Evolutionary conservation across 2,888 invertebrate species (phyloP).

Genomic region (Epinotia ramella): DNA sequence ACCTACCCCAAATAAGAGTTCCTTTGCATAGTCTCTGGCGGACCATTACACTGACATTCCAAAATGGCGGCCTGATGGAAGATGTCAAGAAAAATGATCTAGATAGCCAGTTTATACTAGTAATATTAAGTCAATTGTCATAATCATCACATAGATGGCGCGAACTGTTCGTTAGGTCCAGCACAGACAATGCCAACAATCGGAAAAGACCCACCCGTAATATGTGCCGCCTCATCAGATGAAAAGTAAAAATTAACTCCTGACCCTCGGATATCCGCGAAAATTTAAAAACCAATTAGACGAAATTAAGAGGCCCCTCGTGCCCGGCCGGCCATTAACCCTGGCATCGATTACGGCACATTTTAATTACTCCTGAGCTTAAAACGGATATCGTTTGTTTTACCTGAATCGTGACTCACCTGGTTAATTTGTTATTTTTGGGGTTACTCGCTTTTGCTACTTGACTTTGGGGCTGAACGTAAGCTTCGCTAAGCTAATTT

Average conservation of each 20-base stretch:
- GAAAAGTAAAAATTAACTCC: constrained; percentile 30
- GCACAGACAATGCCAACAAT: neutral
- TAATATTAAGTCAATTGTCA: too few relatives aligned
- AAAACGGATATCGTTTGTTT: constrained; percentile 37
- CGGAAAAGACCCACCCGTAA: neutral
- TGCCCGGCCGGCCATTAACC: constrained; percentile 26
- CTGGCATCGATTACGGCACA: constrained; percentile 30
- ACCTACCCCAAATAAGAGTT: too few relatives aligned
- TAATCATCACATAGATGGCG: neutral
- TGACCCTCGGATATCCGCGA: constrained; percentile 21
- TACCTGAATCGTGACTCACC: constrained; percentile 30
- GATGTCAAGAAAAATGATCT: too few relatives aligned
- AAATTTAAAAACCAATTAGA: constrained; percentile 38
- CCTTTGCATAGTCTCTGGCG: too few relatives aligned
- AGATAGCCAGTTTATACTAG: too few relatives aligned
- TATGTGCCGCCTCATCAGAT: constrained; percentile 23
- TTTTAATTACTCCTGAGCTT: constrained; percentile 38
- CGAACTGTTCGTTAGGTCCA: neutral
- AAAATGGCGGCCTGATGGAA: too few relatives aligned
- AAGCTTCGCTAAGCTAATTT: neutral
- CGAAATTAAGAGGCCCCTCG: constrained; percentile 34
- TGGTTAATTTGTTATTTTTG: constrained; percentile 27
- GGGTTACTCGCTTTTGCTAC: constrained; percentile 14
- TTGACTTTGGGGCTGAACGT: neutral
- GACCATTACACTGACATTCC: too few relatives aligned